phyloP scores from a whole-genome alignment of 2,113 vertebrate species.

The Chrysemys picta region DNA sequence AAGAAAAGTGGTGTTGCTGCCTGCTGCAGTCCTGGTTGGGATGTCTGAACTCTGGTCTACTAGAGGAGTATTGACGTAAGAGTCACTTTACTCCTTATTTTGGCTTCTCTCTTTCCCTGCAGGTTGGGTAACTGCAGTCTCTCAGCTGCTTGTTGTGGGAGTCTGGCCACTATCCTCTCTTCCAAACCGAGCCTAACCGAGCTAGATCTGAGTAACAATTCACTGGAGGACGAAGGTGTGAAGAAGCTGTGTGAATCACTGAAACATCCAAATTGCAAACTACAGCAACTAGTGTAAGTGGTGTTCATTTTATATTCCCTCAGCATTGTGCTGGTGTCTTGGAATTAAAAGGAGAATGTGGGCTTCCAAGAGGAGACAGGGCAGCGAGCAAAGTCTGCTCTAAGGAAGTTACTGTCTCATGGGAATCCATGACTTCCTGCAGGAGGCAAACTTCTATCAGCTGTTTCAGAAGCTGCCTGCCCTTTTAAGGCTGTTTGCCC shows the following conservation, averaged over 20 bases:
- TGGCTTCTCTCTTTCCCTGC: not conserved
- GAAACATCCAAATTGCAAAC: slow-evolving; percentile 60
- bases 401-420: not conserved
- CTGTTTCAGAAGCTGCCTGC: not conserved
- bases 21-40: not conserved
- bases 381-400: fast-evolving
- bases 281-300: slow-evolving; percentile 78
- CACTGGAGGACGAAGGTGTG: slow-evolving; percentile 68
- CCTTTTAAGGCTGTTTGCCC: not conserved
- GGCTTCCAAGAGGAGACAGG: not conserved
- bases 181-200: slow-evolving; percentile 67
- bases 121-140: slow-evolving; percentile 78
- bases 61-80: no score
- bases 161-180: slow-evolving; percentile 51
- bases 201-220: slow-evolving; percentile 76
- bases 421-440: fast-evolving
- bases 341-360: not conserved
- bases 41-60: no score
- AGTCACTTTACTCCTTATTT: not conserved
- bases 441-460: not conserved
- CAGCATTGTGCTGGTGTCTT: no score
- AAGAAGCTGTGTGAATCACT: slow-evolving; percentile 76
- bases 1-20: fast-evolving
- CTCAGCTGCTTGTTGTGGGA: slow-evolving; percentile 71
- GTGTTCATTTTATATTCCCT: not conserved